Conservation (phyloP, 2,797 vertebrate genomes). For the Clamator glandarius region DNA sequence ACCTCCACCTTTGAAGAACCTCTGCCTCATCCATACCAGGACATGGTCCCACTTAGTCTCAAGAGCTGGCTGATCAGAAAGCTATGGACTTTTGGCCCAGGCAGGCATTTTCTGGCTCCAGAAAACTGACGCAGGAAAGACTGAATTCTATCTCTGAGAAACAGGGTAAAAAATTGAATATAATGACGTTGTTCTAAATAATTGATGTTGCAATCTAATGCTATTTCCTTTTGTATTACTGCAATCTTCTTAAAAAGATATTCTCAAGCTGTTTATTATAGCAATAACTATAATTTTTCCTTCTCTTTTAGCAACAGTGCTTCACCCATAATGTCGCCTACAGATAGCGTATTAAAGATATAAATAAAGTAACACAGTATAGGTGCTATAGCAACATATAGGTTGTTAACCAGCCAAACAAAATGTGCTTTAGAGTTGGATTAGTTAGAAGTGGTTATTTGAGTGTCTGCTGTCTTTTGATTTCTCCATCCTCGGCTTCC, state of each 20-base stretch:
- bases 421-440: background rate
- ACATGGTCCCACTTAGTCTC: background rate
- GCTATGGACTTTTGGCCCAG: conserved; percentile 23
- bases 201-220: conserved; percentile 54
- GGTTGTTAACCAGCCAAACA: conserved; percentile 19
- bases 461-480: background rate
- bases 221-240: conserved; percentile 65
- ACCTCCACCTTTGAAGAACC: background rate
- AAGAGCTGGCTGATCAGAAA: background rate
- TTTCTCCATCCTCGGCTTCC: background rate
- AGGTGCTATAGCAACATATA: background rate
- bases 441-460: conserved; percentile 9
- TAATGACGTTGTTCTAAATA: conserved; percentile 31
- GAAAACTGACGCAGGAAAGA: conserved; percentile 21
- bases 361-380: conserved; percentile 58
- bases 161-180: conserved; percentile 40
- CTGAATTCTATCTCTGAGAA: conserved; percentile 22
- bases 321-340: conserved; percentile 56
- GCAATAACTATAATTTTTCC: conserved; percentile 75
- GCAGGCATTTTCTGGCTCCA: background rate
- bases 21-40: background rate
- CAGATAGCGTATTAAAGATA: conserved; percentile 68
- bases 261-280: conserved; percentile 74
- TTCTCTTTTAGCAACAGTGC: conserved; percentile 71
- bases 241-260: conserved; percentile 65